Evolutionary conservation across 2,797 vertebrate species (phyloP), one percentile per base, ranked within the genome.

Genomic region (Tenualosa ilisha): DNA sequence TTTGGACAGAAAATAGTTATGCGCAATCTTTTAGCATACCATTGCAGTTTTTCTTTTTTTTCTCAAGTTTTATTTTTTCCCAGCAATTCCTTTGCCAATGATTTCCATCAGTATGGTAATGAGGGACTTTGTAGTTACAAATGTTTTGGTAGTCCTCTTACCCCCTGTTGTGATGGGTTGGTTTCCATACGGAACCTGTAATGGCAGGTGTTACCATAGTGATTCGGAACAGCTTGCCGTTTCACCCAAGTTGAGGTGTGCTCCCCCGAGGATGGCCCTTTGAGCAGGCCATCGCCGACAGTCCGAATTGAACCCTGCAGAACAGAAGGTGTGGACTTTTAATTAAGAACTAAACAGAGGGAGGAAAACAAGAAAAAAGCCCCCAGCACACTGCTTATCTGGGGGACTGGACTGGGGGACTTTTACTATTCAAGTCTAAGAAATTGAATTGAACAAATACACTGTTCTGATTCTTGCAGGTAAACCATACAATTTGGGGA

Each of bases 171-270:
- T 87, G 87, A 90, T 90, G 90, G 91, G 91, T 90, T 93, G 92
- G 91, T 88, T 92, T 92, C 91, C 93, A 94, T 92, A 93, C 90
- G 90, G 93, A 92, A 93, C 90, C 87, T 91, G 88, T 92, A 92
- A 92, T 90, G 93, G 91, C 93, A 94, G 93, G 93, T 94, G 93
- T 93, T 93, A 86, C 88, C 84, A 91, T 89, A 88, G 89, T 85
- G 85, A 93, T 91, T 91, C 89, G 85, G 89, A 93, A 93, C 93
- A 94, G 94, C 93, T 94, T 94, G 93, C 87, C 82, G 90, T 90
- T 91, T 92, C 86, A 90, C 91, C 90, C 89, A 93, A 92, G 90
- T 93, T 92, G 91, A 91, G 91, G 90, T 91, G 84, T 82, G 83
- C 86, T 91, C 26, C 92, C 92, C 90, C 87, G 82, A 91, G 92